These are phyloP conservation scores for Australoheros scitulus DNA, from an alignment of 2,113 vertebrate genomes.

Conservation along the genomic window DNA sequence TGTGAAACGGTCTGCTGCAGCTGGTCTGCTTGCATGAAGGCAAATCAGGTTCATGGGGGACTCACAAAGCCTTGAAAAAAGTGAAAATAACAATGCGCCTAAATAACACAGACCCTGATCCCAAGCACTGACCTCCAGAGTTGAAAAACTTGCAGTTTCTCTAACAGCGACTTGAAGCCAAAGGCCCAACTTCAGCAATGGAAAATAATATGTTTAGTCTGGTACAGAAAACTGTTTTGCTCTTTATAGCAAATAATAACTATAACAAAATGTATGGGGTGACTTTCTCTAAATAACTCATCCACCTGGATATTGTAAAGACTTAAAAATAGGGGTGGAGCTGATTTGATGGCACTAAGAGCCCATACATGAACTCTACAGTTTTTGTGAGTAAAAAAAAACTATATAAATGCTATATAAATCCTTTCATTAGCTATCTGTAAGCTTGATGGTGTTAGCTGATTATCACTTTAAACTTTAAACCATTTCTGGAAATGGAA, in stretches of 20 bases:
- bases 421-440: not conserved
- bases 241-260: not conserved
- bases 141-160: not conserved
- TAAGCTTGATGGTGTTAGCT: not conserved
- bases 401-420: not conserved
- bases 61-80: not conserved
- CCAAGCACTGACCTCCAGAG: not conserved
- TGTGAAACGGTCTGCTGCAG: conserved; percentile 3
- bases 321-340: not conserved
- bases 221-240: not conserved
- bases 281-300: not conserved
- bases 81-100: not conserved
- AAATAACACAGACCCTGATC: not conserved
- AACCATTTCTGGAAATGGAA: not conserved
- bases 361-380: not conserved
- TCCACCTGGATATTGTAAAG: not conserved
- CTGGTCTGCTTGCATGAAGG: not conserved
- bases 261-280: not conserved
- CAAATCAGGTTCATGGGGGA: not conserved
- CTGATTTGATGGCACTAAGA: not conserved
- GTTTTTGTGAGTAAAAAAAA: not conserved
- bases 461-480: not conserved
- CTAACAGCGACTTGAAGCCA: not conserved
- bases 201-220: conserved; percentile 1
- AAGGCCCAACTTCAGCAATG: not conserved